Evolutionary conservation across 2,888 invertebrate species (phyloP).

Genomic region (Chouioia cunea): DNA sequence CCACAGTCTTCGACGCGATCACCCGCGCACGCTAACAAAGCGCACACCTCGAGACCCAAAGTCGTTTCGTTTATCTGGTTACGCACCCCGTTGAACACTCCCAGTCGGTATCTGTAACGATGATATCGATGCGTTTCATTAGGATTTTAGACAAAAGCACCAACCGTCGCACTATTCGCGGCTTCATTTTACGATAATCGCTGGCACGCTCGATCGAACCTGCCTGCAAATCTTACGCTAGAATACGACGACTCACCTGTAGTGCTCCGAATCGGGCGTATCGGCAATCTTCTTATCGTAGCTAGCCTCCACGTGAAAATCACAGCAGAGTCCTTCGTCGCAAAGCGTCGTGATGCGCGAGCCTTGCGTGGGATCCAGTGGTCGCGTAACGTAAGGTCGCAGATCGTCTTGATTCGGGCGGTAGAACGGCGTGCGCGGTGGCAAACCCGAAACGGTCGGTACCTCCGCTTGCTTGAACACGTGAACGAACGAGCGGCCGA

Average conservation of each 20-base stretch:
- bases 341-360: constrained; percentile 47
- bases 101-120: constrained; percentile 26
- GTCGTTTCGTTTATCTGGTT: background rate
- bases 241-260: constrained; percentile 48
- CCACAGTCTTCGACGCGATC: constrained; percentile 25
- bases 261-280: constrained; percentile 47
- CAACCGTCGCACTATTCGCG: no score
- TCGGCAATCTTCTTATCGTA: constrained; percentile 44
- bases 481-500: constrained; percentile 1
- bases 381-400: constrained; percentile 45
- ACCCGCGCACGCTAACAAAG: constrained; percentile 28
- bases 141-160: background rate
- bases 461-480: constrained; percentile 37
- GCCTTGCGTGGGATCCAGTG: constrained; percentile 46
- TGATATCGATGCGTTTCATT: background rate
- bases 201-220: no score
- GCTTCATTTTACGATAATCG: no score
- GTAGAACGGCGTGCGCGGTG: background rate
- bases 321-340: constrained; percentile 52
- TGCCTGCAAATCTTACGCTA: background rate
- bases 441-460: constrained; percentile 16
- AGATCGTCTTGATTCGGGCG: constrained; percentile 28
- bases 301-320: constrained; percentile 49
- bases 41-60: constrained; percentile 32
- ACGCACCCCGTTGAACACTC: constrained; percentile 36